phyloP scores from a whole-genome alignment of 2,888 invertebrate species.

The Subacronicta megacephala region DNA sequence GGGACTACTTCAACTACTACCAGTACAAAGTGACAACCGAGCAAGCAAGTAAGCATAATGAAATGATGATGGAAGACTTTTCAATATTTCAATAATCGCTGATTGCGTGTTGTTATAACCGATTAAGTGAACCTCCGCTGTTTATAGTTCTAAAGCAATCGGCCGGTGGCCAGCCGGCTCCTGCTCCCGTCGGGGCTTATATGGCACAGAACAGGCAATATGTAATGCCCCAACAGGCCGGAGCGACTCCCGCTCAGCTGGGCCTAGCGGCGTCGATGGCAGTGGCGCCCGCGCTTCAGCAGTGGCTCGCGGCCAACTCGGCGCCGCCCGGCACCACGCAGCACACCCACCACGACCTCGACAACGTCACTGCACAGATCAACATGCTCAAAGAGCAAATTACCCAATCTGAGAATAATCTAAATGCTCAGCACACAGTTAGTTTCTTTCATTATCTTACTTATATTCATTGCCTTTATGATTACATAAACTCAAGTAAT shows the following conservation, averaged over 20 bases:
- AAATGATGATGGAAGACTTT: conserved; percentile 67
- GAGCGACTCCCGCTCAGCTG: conserved; percentile 89
- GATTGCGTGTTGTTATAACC: conserved; percentile 82
- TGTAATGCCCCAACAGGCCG: conserved; percentile 89
- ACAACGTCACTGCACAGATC: conserved; percentile 93
- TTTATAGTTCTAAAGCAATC: conserved; percentile 94
- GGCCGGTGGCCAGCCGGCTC: conserved; percentile 87
- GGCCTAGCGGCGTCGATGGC: conserved; percentile 88
- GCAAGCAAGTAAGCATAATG: conserved; percentile 95
- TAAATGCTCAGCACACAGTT: conserved; percentile 98
- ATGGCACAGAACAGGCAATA: conserved; percentile 90
- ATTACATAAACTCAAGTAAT: no score
- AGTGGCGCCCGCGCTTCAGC: conserved; percentile 84
- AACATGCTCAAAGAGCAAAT: conserved; percentile 96
- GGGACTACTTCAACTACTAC: conserved; percentile 98
- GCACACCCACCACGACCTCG: conserved; percentile 75
- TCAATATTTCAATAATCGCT: conserved; percentile 78
- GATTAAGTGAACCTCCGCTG: conserved; percentile 89
- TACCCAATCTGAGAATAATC: conserved; percentile 98
- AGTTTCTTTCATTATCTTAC: conserved; percentile 60
- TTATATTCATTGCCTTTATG: no score
- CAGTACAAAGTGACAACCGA: conserved; percentile 98
- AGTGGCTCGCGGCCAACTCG: conserved; percentile 84
- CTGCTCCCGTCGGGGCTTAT: conserved; percentile 87
- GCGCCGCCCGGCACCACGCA: conserved; percentile 69